Percentiles rank a stretch among this genome's conserved stretches.
Evolutionary conservation across 1,140 invertebrate genomes (phyloP).

Genomic region (Cyclargus thomasi): DNA sequence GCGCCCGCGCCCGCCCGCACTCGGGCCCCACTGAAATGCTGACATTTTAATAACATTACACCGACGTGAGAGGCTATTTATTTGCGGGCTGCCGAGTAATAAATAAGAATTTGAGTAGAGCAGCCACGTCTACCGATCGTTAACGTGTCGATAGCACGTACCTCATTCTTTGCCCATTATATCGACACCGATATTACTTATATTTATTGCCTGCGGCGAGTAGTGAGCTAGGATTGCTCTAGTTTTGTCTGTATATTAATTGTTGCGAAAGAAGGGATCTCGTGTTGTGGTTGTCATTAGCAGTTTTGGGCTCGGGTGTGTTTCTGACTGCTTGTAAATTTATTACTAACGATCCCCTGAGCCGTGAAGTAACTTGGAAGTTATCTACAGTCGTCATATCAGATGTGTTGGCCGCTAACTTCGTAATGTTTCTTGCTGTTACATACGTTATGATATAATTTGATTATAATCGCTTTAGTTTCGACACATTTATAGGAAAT

Average conservation of each 20-base stretch:
- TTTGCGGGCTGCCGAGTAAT: constrained; percentile 61
- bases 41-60: constrained; percentile 75
- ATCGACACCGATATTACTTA: constrained; percentile 34
- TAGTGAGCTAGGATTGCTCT: not conserved
- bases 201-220: constrained; percentile 33
- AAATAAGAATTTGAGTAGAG: constrained; percentile 67
- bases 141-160: constrained; percentile 54
- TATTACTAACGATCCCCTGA: constrained; percentile 56
- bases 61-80: constrained; percentile 68
- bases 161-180: constrained; percentile 60
- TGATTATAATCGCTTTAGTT: constrained; percentile 31
- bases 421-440: constrained; percentile 34
- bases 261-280: constrained; percentile 5
- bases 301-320: constrained; percentile 33
- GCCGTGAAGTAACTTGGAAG: constrained; percentile 36
- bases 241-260: constrained; percentile 7
- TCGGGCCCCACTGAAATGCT: constrained; percentile 58
- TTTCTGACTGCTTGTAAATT: constrained; percentile 54
- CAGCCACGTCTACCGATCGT: constrained; percentile 59
- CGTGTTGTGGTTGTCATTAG: constrained; percentile 1
- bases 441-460: constrained; percentile 39
- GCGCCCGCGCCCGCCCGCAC: constrained; percentile 37
- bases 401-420: constrained; percentile 51
- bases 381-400: constrained; percentile 55
- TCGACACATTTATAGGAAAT: constrained; percentile 18